Base-by-base conservation (phyloP, 2,888 invertebrate genomes). In the Ornithoptera alexandrae region DNA sequence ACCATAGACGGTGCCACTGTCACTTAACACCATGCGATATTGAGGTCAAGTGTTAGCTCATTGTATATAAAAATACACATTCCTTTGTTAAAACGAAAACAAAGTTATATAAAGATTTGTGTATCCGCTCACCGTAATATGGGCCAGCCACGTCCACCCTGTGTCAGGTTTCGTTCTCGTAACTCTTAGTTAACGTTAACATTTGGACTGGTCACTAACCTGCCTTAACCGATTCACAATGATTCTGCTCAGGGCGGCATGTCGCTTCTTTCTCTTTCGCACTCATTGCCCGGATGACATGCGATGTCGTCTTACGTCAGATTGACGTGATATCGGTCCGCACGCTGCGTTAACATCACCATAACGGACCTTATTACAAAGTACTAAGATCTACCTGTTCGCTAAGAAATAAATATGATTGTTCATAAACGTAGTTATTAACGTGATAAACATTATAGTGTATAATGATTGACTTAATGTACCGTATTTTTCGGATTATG, bases 151-250 rank as follows among this genome's bases (percentile, higher is more conserved):
- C 53, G 53, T 18, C 22, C 36, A 39, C 39, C n/a, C 6, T 56
- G 56, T 69, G 39, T 61, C 60, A 30, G 59, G 39, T 69, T 65
- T 20, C 69, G 56, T 18, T 61, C 69, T 46, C 64, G 59, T 63
- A 68, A 68, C 63, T 58, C 59, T 53, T 39, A 57, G 24, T 6
- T 20, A 39, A 59, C 30, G 60, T 53, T 50, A 60, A 67, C 62
- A 53, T 66, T 60, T 62, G 56, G 60, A 12, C 57, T 64, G 65
- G 57, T 57, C 69, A 65, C 69, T 65, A 56, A 69, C 69, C 69
- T 69, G 65, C 69, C 69, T 56, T 61, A 69, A 68, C 20, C 39
- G 61, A 60, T 46, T 5, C 63, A 57, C 42, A 22, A 20, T 65
- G 39, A 58, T 30, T 56, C 62, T 56, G 59, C 63, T 36, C 62